Evolutionary conservation across 2,113 vertebrate species (phyloP), one percentile per base, ranked within the genome.

Genomic region (Callorhinus ursinus): DNA sequence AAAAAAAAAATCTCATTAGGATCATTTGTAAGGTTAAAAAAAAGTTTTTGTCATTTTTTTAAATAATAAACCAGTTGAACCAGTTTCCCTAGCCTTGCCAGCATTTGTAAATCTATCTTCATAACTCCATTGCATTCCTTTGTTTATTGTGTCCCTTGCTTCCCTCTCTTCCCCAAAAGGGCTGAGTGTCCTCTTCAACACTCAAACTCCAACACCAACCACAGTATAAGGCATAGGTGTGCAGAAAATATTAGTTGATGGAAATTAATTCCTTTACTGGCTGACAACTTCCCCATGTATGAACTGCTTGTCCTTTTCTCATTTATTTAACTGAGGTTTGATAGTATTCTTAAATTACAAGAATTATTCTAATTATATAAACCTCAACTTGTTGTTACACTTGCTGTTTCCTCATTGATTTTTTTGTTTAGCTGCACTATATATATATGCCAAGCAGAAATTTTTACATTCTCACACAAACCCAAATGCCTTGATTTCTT

Each of bases 291-390:
- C 26, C 31, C 46, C 1, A 1, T 11, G 7, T 71, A 59, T 16
- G 36, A 65, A 63, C 36, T 31, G 24, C 26, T 72, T 63, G 31
- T 51, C 46, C 9, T 72, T 88, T 88, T 46, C 80, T 42, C 51
- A 86, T 26, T 72, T 71, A 53, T 90, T 90, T 93, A 92, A 80
- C 9, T 39, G 14, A 65, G 36, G 12, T 42, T 85, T 85, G 33
- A 72, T 53, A 88, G 65, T 31, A 86, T 88, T 53, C 61, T 93
- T 49, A 46, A 93, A 77, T 83, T 77, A 28, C 24, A 83, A 63
- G 42, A 88, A 26, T 77, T 85, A 82, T 31, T 71, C 9, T 24
- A 59, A 72, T 42, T 67, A 74, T 42, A 74, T 11, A 95, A 79
- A 89, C 21, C 33, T 51, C 33, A 42, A 24, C 14, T 31, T 51